Conservation (phyloP, 37 sponge, comb jelly and placozoan species). For the Cliona cf. orientalis region DNA sequence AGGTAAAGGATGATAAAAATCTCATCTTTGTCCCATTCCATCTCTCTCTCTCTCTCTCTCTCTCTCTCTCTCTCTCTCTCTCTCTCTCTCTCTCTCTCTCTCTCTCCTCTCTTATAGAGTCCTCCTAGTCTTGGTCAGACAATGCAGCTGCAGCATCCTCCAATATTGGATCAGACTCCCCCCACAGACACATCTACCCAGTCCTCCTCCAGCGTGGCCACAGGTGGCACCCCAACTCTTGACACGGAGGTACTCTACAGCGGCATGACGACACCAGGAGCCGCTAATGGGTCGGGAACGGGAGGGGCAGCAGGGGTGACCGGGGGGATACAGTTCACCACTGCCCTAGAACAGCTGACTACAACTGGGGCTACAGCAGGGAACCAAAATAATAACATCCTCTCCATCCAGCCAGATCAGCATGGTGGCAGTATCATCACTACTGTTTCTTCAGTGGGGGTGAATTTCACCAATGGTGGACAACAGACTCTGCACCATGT, state of each 20-base stretch:
- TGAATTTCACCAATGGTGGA: not conserved
- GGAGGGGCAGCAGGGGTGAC: slow-evolving; percentile 11
- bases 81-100: slow-evolving; percentile 3
- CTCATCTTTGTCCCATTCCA: not conserved
- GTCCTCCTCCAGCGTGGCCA: not conserved
- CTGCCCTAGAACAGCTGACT: not conserved
- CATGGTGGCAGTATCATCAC: too few relatives aligned
- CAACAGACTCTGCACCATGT: slow-evolving; percentile 45
- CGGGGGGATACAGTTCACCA: not conserved
- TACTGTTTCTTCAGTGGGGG: too few relatives aligned
- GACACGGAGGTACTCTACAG: not conserved
- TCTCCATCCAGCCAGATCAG: not conserved
- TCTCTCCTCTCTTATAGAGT: not conserved
- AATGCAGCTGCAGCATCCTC: not conserved
- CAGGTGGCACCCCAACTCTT: not conserved
- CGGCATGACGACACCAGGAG: not conserved
- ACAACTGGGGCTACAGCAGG: not conserved
- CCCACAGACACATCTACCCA: not conserved
- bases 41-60: slow-evolving; percentile 1
- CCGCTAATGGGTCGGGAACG: not conserved
- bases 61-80: slow-evolving; percentile 11
- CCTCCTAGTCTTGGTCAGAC: not conserved
- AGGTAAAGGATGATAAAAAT: slow-evolving; percentile 28
- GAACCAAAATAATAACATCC: not conserved
- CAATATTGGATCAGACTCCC: not conserved